Evolutionary conservation across 2,797 vertebrate species (phyloP).

Genomic region (Phoebastria nigripes): DNA sequence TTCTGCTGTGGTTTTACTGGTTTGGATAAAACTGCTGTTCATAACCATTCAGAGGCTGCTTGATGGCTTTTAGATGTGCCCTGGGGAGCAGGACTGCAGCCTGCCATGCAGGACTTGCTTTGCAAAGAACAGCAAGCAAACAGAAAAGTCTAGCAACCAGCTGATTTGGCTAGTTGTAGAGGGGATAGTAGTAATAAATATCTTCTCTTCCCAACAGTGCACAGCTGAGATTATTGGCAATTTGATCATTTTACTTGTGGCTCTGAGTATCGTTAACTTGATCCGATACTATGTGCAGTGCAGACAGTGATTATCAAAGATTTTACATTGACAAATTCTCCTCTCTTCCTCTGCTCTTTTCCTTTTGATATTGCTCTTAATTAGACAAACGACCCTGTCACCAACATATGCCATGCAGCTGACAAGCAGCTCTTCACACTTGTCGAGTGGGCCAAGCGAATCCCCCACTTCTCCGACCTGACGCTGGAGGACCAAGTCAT

Average conservation of each 20-base stretch:
- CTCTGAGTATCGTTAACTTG: not conserved
- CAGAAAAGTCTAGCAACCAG: not conserved
- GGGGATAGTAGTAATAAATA: not conserved
- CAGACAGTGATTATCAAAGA: not conserved
- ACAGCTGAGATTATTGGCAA: not conserved
- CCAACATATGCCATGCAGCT: constrained; percentile 95
- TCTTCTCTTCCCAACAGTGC: not conserved
- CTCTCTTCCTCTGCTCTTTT: not conserved
- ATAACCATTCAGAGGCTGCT: not conserved
- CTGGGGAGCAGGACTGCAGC: not conserved
- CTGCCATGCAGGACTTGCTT: not conserved
- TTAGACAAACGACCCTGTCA: constrained; percentile 95
- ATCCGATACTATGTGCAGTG: accelerated
- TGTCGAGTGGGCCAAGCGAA: constrained; percentile 96
- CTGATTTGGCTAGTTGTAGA: not conserved
- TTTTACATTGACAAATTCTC: not conserved
- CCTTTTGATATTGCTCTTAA: not conserved
- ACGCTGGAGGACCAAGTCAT: constrained; percentile 95
- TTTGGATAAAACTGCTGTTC: not conserved
- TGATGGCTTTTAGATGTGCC: not conserved
- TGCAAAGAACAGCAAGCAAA: not conserved
- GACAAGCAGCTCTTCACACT: constrained; percentile 97
- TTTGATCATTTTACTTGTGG: not conserved
- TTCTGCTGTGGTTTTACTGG: not conserved
- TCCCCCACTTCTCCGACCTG: constrained; percentile 93